A percentile compares a stretch with the other conserved stretches of the same genome.
phyloP scores from a whole-genome alignment of 2,113 vertebrate species.

The Salvelinus alpinus region DNA sequence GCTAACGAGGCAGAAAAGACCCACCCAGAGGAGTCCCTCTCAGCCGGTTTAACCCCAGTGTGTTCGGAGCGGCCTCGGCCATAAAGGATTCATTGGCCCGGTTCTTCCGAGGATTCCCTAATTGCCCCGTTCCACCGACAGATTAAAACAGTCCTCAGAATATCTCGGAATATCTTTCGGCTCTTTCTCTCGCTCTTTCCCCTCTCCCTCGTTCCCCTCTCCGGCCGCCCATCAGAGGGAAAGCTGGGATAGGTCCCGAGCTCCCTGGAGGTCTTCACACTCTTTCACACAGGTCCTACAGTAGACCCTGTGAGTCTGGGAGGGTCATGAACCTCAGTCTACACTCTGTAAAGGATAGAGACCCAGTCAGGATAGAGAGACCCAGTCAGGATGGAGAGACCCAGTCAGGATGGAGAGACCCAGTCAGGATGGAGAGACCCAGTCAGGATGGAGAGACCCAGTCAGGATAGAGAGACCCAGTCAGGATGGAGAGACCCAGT shows the following conservation, averaged over 20 bases:
- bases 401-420: too few species aligned
- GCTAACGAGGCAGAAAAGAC: slow-evolving; percentile 65
- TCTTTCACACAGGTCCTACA: neutral
- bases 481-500: too few species aligned
- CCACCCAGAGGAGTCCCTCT: slow-evolving; percentile 52
- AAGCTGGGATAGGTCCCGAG: neutral
- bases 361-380: neutral
- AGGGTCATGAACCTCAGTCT: neutral
- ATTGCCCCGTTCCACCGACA: slow-evolving; percentile 48
- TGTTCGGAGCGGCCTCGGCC: slow-evolving; percentile 21
- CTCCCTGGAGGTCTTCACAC: neutral
- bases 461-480: too few species aligned
- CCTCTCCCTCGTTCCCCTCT: neutral
- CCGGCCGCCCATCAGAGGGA: neutral
- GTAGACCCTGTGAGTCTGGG: neutral
- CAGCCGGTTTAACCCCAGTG: slow-evolving; percentile 49
- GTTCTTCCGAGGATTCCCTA: slow-evolving; percentile 52
- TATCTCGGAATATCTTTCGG: neutral
- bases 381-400: too few species aligned
- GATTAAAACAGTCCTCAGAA: slow-evolving; percentile 37
- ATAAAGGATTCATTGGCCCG: slow-evolving; percentile 46
- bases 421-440: too few species aligned
- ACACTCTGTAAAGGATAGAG: neutral
- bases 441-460: too few species aligned
- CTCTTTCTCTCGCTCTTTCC: neutral